A percentile compares a stretch with the other conserved stretches of the same genome.
phyloP scores from a whole-genome alignment of 2,797 vertebrate species.

The Ceryle rudis region DNA sequence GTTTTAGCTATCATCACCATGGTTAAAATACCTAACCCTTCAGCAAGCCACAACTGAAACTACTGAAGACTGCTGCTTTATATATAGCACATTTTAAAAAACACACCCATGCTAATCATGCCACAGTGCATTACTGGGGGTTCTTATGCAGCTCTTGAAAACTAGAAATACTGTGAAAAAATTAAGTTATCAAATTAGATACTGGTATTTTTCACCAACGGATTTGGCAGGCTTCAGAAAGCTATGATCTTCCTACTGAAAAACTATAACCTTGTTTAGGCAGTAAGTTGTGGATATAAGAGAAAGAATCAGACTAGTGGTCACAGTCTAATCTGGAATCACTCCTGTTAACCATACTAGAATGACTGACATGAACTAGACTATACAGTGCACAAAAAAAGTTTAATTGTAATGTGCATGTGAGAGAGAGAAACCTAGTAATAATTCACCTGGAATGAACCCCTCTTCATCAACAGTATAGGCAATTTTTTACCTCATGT shows the following conservation, averaged over 20 bases:
- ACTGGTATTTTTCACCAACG: not conserved
- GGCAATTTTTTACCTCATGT: not conserved
- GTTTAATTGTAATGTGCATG: not conserved
- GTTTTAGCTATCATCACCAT: not conserved
- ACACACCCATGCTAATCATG: not conserved
- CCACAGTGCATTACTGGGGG: not conserved
- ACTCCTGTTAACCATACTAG: not conserved
- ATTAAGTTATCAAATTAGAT: not conserved
- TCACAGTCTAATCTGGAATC: not conserved
- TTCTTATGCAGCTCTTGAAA: not conserved
- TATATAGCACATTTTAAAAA: not conserved
- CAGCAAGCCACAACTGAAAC: not conserved
- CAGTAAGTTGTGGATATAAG: not conserved
- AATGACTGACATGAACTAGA: not conserved
- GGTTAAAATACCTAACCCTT: not conserved
- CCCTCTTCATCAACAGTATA: not conserved
- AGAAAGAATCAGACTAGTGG: not conserved
- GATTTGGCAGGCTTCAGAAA: not conserved
- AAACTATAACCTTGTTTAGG: not conserved
- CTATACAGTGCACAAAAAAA: not conserved
- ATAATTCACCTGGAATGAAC: not conserved
- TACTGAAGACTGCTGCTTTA: not conserved
- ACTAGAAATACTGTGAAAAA: not conserved
- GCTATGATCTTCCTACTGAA: not conserved
- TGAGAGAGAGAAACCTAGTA: not conserved